Percentiles rank a stretch among this genome's conserved stretches.
These are phyloP conservation scores for Crenuchus spilurus DNA, from an alignment of 2,797 vertebrate species.

Conservation along the genomic window DNA sequence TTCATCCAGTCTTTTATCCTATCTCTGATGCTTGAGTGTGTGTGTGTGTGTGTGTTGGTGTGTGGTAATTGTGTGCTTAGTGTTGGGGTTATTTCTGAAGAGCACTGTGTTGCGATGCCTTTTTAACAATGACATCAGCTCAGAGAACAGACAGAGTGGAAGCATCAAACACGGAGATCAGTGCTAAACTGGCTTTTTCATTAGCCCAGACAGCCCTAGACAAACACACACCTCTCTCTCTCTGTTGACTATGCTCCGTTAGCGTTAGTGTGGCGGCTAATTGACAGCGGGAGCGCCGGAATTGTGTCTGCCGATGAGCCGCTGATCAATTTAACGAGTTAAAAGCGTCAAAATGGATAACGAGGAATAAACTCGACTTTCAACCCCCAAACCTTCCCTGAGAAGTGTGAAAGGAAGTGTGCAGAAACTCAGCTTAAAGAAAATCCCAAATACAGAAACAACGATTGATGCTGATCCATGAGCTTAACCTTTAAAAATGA, in stretches of 20 bases:
- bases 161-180: slow-evolving; percentile 17
- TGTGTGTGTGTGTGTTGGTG: neutral
- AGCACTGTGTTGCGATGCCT: neutral
- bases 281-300: slow-evolving; percentile 38
- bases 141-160: slow-evolving; percentile 19
- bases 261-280: slow-evolving; percentile 5
- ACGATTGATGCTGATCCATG: neutral
- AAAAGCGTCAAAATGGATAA: slow-evolving; percentile 41
- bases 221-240: slow-evolving; percentile 28
- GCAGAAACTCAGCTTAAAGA: neutral
- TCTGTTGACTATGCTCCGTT: neutral
- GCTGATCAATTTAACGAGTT: slow-evolving; percentile 40
- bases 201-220: slow-evolving; percentile 41
- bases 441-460: neutral
- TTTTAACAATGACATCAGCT: slow-evolving; percentile 28
- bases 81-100: neutral
- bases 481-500: too few species aligned
- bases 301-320: slow-evolving; percentile 4
- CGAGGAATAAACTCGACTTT: slow-evolving; percentile 30
- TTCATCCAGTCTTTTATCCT: slow-evolving; percentile 25
- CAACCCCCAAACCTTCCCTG: neutral
- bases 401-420: neutral
- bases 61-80: slow-evolving; percentile 16
- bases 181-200: slow-evolving; percentile 38
- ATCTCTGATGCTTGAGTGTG: neutral